Evolutionary conservation across 2,888 invertebrate genomes (phyloP), one percentile per base, ranked within the genome.

Genomic region (Polyploca ridens): DNA sequence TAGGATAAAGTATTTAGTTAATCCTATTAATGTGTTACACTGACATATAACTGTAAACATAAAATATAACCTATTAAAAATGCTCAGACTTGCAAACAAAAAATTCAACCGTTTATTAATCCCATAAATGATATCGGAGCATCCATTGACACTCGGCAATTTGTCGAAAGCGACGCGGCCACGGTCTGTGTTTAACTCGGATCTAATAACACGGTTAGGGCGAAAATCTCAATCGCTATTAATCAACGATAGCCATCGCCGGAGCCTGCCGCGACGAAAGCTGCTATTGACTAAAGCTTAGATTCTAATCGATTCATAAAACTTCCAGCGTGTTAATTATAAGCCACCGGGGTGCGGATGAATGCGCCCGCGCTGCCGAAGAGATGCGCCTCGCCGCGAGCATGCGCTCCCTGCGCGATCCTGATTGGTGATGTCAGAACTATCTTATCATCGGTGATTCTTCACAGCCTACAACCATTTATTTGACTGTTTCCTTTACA

Each of bases 271-370:
- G 85, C 89, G 89, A 89, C 87, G 90, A 91, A 90, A 90, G 90
- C 91, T 88, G 89, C 88, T 89, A 94, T 93, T 93, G 94, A 94
- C 90, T 92, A 94, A 94, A 94, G 94, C 93, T 93, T 93, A 93
- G 94, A 94, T 94, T 85, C 87, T 92, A 94, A 94, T 94, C 94
- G 91, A 90, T 92, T 93, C 91, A 93, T 93, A 93, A 93, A 90
- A 92, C 90, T 91, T 87, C 90, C 89, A 89, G 90, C 88, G 94
- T 93, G 94, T 94, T 94, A 94, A 94, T 94, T 93, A 94, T 93
- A 93, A 90, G 94, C 94, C 93, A 94, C 94, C 83, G 93, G 83
- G 82, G 87, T 88, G 91, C 89, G 86, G 87, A 84, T 79, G 83
- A 80, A 76, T 79, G 84, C 79, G 77, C 77, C 74, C 75, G 79